Evolutionary conservation across 2,797 vertebrate species (phyloP).

Genomic region (Phoebastria nigripes): DNA sequence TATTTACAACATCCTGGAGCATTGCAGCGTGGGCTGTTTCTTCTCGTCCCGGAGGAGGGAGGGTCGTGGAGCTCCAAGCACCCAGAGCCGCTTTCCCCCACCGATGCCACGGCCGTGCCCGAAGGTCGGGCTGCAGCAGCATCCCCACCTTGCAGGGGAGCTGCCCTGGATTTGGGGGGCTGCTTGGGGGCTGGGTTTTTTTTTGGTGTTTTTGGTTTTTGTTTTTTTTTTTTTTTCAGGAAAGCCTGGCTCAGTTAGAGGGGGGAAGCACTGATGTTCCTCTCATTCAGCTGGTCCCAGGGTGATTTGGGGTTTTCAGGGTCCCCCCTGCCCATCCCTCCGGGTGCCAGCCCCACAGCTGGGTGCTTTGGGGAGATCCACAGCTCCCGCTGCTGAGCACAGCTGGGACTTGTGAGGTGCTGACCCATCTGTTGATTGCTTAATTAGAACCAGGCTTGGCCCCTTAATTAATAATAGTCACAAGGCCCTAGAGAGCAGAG

Average conservation of each 20-base stretch:
- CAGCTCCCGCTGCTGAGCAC: background rate
- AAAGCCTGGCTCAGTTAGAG: background rate
- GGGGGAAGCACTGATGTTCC: background rate
- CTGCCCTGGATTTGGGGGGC: background rate
- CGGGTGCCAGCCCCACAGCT: fast-evolving
- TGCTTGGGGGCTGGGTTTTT: background rate
- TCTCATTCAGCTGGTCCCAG: background rate
- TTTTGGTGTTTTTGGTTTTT: too few relatives aligned
- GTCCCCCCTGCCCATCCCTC: background rate
- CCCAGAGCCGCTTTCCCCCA: background rate
- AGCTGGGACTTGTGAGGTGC: background rate
- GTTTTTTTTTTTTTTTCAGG: background rate
- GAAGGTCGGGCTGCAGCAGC: background rate
- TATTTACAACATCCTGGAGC: slow-evolving; percentile 53
- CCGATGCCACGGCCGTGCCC: fast-evolving
- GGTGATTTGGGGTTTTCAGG: background rate
- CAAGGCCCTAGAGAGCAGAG: background rate
- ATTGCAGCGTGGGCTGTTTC: background rate
- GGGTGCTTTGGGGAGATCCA: fast-evolving
- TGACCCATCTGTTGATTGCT: background rate
- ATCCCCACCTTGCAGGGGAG: background rate
- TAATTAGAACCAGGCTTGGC: background rate
- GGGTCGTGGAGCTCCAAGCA: fast-evolving
- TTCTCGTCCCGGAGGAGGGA: background rate
- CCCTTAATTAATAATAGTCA: background rate